Evolutionary conservation across 2,888 invertebrate species (phyloP).

Genomic region (Drosophila parthenogenetica): DNA sequence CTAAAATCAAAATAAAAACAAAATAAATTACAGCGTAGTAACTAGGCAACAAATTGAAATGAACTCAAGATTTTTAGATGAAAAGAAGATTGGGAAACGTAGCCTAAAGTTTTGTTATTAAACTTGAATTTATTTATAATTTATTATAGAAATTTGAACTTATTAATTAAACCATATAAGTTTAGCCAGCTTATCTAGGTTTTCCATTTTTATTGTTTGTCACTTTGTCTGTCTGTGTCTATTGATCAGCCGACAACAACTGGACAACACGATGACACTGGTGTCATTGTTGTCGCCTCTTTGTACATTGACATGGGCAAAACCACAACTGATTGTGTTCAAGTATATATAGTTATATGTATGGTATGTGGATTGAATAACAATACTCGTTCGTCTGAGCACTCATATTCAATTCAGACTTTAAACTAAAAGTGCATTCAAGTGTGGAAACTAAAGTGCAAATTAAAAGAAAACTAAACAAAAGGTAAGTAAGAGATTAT

Average conservation of each 20-base stretch:
- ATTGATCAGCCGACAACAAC: constrained; percentile 17
- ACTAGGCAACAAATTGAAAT: constrained; percentile 41
- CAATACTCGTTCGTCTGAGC: constrained; percentile 20
- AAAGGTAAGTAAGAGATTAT: background rate
- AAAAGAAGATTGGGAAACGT: too few relatives aligned
- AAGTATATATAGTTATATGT: background rate
- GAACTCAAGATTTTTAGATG: constrained; percentile 6
- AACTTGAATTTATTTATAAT: background rate
- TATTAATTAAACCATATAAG: background rate
- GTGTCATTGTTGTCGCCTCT: constrained; percentile 41
- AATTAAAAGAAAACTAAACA: background rate
- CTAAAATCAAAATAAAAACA: background rate
- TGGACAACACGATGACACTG: constrained; percentile 25
- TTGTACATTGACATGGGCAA: constrained; percentile 35
- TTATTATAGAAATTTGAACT: background rate
- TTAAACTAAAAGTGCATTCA: constrained; percentile 5
- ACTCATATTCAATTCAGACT: constrained; percentile 21
- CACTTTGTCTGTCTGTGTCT: constrained; percentile 22
- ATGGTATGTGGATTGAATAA: constrained; percentile 31
- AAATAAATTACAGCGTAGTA: constrained; percentile 26
- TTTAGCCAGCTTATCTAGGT: background rate
- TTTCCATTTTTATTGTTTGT: constrained; percentile 24
- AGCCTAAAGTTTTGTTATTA: background rate
- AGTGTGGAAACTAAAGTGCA: background rate
- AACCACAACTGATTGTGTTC: constrained; percentile 38